These are phyloP conservation scores for Pteropus rufus DNA, from an alignment of 2,797 vertebrate species.

Conservation along the genomic window DNA sequence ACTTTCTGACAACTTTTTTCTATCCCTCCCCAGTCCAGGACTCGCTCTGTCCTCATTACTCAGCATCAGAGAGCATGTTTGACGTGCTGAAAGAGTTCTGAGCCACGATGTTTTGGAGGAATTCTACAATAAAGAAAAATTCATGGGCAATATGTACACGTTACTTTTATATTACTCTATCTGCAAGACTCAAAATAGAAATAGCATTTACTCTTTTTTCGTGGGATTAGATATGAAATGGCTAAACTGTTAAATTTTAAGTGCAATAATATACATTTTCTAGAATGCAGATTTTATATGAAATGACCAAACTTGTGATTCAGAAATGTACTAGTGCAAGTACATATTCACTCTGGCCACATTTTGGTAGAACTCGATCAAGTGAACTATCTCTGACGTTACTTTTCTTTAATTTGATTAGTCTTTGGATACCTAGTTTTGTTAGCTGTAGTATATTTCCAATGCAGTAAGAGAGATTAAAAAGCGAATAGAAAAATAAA, in stretches of 20 bases:
- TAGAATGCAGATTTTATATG: neutral
- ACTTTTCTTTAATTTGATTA: neutral
- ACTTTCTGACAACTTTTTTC: neutral
- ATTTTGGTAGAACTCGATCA: neutral
- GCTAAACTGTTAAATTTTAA: neutral
- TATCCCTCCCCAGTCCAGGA: neutral
- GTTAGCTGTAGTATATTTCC: neutral
- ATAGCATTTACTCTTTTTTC: neutral
- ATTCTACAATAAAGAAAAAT: neutral
- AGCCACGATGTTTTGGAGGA: neutral
- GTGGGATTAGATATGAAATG: neutral
- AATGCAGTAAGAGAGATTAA: neutral
- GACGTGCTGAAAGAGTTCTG: neutral
- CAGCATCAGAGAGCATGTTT: neutral
- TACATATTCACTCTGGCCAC: neutral
- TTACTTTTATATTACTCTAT: neutral
- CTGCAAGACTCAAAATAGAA: neutral
- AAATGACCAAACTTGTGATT: neutral
- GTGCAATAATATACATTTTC: neutral
- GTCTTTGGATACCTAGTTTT: neutral
- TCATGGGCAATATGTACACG: neutral
- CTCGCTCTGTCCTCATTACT: neutral
- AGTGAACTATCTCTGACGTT: neutral
- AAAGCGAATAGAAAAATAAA: neutral
- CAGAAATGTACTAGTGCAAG: neutral